These are phyloP conservation scores for Pagetopsis macropterus DNA, from an alignment of 2,797 vertebrate species.

Conservation along the genomic window DNA sequence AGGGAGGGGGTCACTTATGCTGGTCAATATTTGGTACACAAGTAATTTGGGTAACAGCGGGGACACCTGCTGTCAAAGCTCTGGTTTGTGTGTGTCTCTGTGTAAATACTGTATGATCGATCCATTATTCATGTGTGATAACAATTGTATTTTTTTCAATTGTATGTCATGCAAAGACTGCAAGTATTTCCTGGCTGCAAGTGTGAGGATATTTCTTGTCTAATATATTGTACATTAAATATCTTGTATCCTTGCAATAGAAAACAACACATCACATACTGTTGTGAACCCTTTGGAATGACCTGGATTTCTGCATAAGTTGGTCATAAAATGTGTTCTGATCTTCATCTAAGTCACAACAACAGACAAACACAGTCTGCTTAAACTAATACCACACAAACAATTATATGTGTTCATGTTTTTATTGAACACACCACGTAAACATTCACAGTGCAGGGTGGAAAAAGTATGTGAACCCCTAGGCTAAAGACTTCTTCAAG, in stretches of 20 bases:
- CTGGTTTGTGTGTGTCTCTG: constrained; percentile 27
- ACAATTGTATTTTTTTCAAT: not conserved
- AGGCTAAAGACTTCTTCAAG: no score
- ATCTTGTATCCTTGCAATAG: not conserved
- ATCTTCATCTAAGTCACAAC: no score
- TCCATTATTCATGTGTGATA: constrained; percentile 3
- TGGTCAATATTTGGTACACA: constrained; percentile 39
- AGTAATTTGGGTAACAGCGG: constrained; percentile 18
- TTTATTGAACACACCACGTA: no score
- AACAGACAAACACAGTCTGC: no score
- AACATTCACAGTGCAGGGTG: no score
- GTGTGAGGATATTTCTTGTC: not conserved
- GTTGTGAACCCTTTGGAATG: no score
- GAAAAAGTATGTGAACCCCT: no score
- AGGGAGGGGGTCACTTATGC: constrained; percentile 13
- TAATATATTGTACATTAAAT: not conserved
- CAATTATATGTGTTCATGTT: no score
- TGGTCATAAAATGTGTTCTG: no score
- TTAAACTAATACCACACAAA: no score
- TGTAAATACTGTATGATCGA: not conserved
- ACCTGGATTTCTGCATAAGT: no score
- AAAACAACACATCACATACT: not conserved
- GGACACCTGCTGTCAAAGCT: constrained; percentile 30
- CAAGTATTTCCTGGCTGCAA: not conserved
- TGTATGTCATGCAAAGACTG: not conserved